Conservation (phyloP, 2,888 invertebrate genomes). For the Drosophila mimetica region DNA sequence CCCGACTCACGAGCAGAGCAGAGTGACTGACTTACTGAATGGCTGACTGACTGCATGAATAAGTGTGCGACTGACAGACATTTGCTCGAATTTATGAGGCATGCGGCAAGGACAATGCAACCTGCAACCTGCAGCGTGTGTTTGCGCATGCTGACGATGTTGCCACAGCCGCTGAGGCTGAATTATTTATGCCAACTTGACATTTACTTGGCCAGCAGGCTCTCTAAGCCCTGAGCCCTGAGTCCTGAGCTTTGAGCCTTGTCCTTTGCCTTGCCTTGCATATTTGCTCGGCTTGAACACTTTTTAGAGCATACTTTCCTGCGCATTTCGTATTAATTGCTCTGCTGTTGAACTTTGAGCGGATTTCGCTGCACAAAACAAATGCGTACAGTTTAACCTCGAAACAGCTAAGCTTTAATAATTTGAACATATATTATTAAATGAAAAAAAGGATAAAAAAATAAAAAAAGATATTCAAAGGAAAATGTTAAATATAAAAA, state of each 20-base stretch:
- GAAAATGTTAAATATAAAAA: too few species aligned
- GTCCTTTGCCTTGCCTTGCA: constrained; percentile 55
- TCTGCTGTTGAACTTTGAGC: constrained; percentile 42
- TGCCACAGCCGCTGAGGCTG: constrained; percentile 54
- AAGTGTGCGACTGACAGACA: constrained; percentile 59
- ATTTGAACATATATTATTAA: too few species aligned
- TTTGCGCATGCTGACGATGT: constrained; percentile 72
- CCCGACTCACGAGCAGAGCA: constrained; percentile 47
- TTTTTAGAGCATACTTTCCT: constrained; percentile 60
- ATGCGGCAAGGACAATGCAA: constrained; percentile 75
- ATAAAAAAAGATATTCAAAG: background rate
- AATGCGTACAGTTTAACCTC: background rate
- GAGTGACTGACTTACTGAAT: constrained; percentile 26
- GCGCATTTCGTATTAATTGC: constrained; percentile 73
- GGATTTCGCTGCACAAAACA: constrained; percentile 12
- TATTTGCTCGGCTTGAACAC: constrained; percentile 48
- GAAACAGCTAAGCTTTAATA: background rate
- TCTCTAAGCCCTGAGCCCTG: constrained; percentile 18
- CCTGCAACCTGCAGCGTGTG: constrained; percentile 49
- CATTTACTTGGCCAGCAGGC: constrained; percentile 68
- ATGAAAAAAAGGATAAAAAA: background rate
- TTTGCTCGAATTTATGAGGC: constrained; percentile 78
- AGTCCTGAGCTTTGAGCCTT: constrained; percentile 21
- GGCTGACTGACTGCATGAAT: constrained; percentile 35
- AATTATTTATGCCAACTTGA: constrained; percentile 78